Evolutionary conservation across 2,888 invertebrate species (phyloP).

Genomic region (Xestia c-nigrum): DNA sequence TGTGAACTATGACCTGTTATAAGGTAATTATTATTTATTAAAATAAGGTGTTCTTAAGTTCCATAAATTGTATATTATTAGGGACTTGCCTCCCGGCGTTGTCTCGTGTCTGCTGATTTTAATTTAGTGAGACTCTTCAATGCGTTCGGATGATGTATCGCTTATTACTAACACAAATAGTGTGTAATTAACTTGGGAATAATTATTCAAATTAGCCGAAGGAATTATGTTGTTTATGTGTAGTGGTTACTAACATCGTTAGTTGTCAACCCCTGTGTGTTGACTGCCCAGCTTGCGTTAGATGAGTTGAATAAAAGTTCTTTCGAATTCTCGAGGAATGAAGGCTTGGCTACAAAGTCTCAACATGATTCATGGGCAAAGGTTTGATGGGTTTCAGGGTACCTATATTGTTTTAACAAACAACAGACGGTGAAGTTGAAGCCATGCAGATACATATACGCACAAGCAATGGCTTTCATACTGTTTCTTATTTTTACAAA

Average conservation of each 20-base stretch:
- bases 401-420: too few species aligned
- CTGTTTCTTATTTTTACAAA: too few species aligned
- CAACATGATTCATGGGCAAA: too few species aligned
- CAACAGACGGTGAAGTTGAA: too few species aligned
- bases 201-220: conserved; percentile 51
- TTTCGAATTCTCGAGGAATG: too few species aligned
- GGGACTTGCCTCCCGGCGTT: conserved; percentile 53
- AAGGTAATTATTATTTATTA: conserved; percentile 62
- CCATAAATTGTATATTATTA: conserved; percentile 63
- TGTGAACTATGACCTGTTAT: conserved; percentile 75
- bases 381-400: too few species aligned
- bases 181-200: conserved; percentile 53
- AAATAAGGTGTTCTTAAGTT: conserved; percentile 55
- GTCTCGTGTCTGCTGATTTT: conserved; percentile 60
- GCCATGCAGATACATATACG: too few species aligned
- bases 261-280: too few species aligned
- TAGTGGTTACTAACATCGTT: background rate
- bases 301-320: too few species aligned
- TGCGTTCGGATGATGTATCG: conserved; percentile 51
- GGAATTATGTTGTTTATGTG: conserved; percentile 34
- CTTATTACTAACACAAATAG: conserved; percentile 51
- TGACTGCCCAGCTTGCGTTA: too few species aligned
- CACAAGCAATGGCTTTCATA: too few species aligned
- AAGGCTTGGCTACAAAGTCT: too few species aligned
- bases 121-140: conserved; percentile 54